These are phyloP conservation scores for Aplysia californica DNA, from an alignment of 1,140 invertebrate genomes.

Conservation along the genomic window DNA sequence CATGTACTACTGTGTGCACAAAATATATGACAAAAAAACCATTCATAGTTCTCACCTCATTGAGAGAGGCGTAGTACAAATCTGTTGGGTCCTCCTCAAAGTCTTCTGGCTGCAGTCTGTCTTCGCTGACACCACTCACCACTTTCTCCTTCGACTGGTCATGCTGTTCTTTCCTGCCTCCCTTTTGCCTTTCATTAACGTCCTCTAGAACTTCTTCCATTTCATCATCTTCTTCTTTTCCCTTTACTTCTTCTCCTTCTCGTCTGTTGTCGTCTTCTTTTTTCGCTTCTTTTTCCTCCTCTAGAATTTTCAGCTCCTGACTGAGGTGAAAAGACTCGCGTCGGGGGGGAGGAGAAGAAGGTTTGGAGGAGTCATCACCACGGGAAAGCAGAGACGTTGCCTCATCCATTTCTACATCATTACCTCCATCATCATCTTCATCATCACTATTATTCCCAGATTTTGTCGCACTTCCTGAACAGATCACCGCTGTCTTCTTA, in stretches of 20 bases:
- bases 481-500: too few relatives aligned
- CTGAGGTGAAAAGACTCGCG: background rate
- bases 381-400: too few relatives aligned
- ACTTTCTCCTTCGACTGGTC: background rate
- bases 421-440: background rate
- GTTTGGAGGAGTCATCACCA: too few relatives aligned
- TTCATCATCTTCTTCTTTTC: background rate
- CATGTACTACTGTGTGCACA: background rate
- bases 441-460: background rate
- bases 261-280: too few relatives aligned
- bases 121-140: too few relatives aligned
- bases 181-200: background rate
- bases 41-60: too few relatives aligned
- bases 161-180: background rate
- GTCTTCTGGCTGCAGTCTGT: conserved; percentile 9
- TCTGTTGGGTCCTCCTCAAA: background rate
- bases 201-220: background rate
- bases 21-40: background rate
- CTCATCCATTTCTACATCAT: background rate
- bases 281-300: background rate
- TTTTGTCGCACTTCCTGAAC: background rate
- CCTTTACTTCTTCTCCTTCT: background rate
- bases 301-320: background rate
- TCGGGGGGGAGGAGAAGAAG: too few relatives aligned
- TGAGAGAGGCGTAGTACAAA: too few relatives aligned